Base-by-base conservation (phyloP, 2,113 vertebrate genomes). In the Okapia johnstoni region DNA sequence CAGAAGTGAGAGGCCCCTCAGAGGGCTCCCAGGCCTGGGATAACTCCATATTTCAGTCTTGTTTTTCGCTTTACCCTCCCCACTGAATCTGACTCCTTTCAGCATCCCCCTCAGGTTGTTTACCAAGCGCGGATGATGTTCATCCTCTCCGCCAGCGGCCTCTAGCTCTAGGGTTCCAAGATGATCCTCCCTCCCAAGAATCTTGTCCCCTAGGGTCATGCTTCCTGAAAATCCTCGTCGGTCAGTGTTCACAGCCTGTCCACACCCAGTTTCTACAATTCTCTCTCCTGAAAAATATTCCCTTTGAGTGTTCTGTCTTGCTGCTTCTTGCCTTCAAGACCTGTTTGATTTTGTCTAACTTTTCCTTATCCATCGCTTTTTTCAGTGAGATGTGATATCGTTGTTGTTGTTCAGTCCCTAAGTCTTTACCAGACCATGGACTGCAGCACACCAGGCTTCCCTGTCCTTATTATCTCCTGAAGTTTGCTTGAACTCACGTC, bases 81-180 rank as follows among this genome's bases (percentile, higher is more conserved):
- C 33, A 13, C 10, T 19, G 52, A 17, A 23, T 12, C 12, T 52
- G 66, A 46, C 66, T 85, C 50, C 58, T 80, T 25, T 70, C 26
- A 26, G 66, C 33, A 70, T 11, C n/a, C 14, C n/a, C 2, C n/a
- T 33, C 9, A 0, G 1, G 17, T 36, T 48, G 26, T n/a, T 25
- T 7, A 2, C 48, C 0, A 2, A 73, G 54, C 17, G 5, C 48
- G 1, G 15, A n/a, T 2, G 1, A 13, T 1, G 4, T 7, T 36
- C 30, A 1, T 21, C 1, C 1, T 66, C 28, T 55, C 46, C 2
- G 54, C 66, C 84, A 21, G 23, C 10, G 36, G 17, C 50, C 17
- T 61, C 16, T 3, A 17, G n/a, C 11, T 61, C 28, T 43, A 1
- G 6, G 26, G 73, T 54, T 43, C 13, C 48, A 2, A 16, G 50